Evolutionary conservation across 2,888 invertebrate species (phyloP).

Genomic region (Hartigia nigra): DNA sequence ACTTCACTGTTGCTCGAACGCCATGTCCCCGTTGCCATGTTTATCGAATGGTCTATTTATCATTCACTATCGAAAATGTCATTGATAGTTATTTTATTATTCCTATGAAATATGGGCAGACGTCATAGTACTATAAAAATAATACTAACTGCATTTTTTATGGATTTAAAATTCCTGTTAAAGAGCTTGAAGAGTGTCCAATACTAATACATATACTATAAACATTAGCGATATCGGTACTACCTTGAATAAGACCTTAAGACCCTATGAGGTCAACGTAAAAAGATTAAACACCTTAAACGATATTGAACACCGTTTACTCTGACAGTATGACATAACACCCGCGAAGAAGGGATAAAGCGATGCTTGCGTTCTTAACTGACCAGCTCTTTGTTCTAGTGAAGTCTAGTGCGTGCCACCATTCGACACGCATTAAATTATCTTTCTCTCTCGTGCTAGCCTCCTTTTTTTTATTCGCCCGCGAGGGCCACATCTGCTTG

Average conservation of each 20-base stretch:
- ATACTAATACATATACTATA: background rate
- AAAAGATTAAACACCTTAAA: background rate
- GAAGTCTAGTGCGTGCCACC: background rate
- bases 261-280: background rate
- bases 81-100: background rate
- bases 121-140: background rate
- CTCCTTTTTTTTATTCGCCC: background rate
- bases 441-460: background rate
- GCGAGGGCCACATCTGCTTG: slow-evolving; percentile 6
- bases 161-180: background rate
- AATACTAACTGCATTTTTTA: background rate
- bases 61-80: background rate
- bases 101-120: background rate
- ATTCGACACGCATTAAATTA: background rate
- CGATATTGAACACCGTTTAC: background rate
- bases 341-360: background rate
- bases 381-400: slow-evolving; percentile 9
- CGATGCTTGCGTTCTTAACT: background rate
- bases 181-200: background rate
- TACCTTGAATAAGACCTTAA: background rate
- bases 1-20: background rate
- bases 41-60: background rate
- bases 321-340: background rate
- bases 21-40: background rate
- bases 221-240: background rate